Evolutionary conservation across 2,888 invertebrate species (phyloP), one percentile per base, ranked within the genome.

Genomic region (Campaea margaritaria): DNA sequence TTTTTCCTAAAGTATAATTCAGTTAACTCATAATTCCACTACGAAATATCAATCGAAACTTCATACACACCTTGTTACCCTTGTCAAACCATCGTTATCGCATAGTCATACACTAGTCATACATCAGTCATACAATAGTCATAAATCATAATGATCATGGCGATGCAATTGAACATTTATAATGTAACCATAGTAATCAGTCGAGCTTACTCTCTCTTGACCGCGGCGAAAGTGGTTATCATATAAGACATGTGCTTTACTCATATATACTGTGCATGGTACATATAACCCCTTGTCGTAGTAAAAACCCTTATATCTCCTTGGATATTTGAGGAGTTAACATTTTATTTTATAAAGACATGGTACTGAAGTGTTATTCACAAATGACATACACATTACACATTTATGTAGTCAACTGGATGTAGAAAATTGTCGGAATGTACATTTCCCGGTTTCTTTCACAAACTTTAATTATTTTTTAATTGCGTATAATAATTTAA

Each of bases 221-320:
- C 64, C 61, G 50, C 41, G 38, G 65, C 54, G 67, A 68, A 68
- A 68, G 67, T 67, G 27, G 52, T 54, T 54, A 62, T 48, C 55
- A 55, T 58, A 56, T n/a, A n/a, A n/a, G n/a, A n/a, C 54, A 31
- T 41, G 31, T 31, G 31, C 12, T 36, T 36, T 36, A 7, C 36
- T 36, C 36, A n/a, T 36, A 36, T 36, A n/a, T n/a, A n/a, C 36
- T 21, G 21, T 21, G 21, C 21, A 21, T 21, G 21, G 21, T 21
- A 21, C 21, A 21, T 21, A 8, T 45, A 14, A 14, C 14, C 14
- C 16, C 34, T 16, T 46, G 46, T 34, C 21, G 12, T 16, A 38
- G n/a, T 12, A n/a, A 38, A 16, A 7, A 38, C n/a, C 16, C 0
- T 34, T 8, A 11, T 45, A 14, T 2, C 31, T 28, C 14, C 10